A percentile compares a stretch with the other conserved stretches of the same genome.
Evolutionary conservation across 2,888 invertebrate genomes (phyloP).

Genomic region (Matsumyia berberina): DNA sequence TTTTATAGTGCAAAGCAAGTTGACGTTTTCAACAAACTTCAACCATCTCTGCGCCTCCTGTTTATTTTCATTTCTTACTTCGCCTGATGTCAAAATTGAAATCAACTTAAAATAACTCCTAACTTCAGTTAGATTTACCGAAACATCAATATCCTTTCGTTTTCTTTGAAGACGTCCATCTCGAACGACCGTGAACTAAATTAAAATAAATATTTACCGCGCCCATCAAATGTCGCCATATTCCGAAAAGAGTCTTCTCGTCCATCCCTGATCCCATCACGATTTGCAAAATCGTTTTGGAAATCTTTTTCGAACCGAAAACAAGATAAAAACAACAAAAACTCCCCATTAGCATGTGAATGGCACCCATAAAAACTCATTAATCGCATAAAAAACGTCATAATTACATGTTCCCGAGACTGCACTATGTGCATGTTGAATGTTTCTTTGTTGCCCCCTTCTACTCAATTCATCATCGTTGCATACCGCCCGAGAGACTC

Average conservation of each 20-base stretch:
- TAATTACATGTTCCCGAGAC: slow-evolving; percentile 57
- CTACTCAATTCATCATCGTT: slow-evolving; percentile 63
- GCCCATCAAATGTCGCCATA: slow-evolving; percentile 28
- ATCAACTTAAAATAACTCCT: not conserved
- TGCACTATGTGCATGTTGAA: slow-evolving; percentile 35
- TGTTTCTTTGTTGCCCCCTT: slow-evolving; percentile 57
- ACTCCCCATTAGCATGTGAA: slow-evolving; percentile 19
- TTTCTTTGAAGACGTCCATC: slow-evolving; percentile 11
- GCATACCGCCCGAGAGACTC: slow-evolving; percentile 9
- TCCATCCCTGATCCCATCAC: slow-evolving; percentile 12
- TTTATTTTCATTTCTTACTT: no score
- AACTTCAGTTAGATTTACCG: not conserved
- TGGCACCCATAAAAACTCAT: slow-evolving; percentile 62
- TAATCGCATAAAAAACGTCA: slow-evolving; percentile 71
- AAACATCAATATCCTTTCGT: not conserved
- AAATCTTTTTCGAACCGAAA: not conserved
- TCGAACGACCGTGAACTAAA: slow-evolving; percentile 50
- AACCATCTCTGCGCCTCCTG: no score
- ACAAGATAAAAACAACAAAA: not conserved
- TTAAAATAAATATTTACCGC: slow-evolving; percentile 51
- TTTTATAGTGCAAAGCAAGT: no score
- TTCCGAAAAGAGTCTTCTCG: not conserved
- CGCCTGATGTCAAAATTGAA: no score
- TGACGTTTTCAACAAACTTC: no score
- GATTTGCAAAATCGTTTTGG: slow-evolving; percentile 1